These are phyloP conservation scores for Pyrgilauda ruficollis DNA, from an alignment of 2,113 vertebrate genomes.

Conservation along the genomic window DNA sequence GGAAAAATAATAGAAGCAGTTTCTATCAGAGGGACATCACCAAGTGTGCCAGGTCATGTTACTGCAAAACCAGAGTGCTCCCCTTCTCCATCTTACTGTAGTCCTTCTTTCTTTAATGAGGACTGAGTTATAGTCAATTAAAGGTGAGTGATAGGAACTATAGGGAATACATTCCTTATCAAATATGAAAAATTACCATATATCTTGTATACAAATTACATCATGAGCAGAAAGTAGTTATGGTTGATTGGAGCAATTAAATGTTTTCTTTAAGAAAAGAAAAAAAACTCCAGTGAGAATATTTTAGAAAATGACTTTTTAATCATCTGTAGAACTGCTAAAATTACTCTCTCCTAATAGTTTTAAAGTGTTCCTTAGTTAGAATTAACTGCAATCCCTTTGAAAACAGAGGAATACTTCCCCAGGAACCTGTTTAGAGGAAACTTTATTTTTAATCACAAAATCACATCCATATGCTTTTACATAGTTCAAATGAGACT, in stretches of 20 bases:
- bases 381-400: conserved; percentile 65
- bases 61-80: neutral
- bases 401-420: conserved; percentile 21
- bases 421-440: conserved; percentile 61
- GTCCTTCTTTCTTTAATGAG: conserved; percentile 72
- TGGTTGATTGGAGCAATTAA: conserved; percentile 95
- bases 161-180: conserved; percentile 78
- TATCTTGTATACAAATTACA: conserved; percentile 83
- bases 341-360: conserved; percentile 83
- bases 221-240: conserved; percentile 83
- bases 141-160: conserved; percentile 79
- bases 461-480: neutral
- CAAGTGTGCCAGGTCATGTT: neutral
- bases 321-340: conserved; percentile 88
- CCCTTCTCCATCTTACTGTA: neutral
- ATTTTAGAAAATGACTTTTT: conserved; percentile 98
- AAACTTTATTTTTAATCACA: conserved; percentile 67
- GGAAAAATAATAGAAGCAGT: neutral
- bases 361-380: conserved; percentile 82
- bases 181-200: conserved; percentile 86
- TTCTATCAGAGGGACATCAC: neutral
- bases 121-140: conserved; percentile 77
- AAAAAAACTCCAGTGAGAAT: conserved; percentile 87
- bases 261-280: conserved; percentile 84
- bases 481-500: neutral